Base-by-base conservation (phyloP, 1,140 invertebrate genomes). In the Lanistes nyassanus region DNA sequence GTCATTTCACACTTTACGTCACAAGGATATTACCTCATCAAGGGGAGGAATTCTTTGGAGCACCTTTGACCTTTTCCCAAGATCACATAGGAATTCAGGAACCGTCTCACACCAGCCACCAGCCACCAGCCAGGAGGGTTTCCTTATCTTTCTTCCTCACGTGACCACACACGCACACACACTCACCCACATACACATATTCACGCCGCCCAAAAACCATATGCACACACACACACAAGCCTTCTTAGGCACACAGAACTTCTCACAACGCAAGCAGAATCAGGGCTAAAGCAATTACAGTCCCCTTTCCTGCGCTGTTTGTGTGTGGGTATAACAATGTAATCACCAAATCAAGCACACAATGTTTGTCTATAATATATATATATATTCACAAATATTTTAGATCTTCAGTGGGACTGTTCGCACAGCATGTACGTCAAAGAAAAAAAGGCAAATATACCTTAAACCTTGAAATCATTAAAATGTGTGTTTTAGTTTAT, bases 181-280 rank as follows among this genome's bases (percentile, higher is more conserved):
- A 69, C 67, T 47, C 67, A 55, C 67, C 39, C 67, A 55, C 67
- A 69, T 42, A 69, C 67, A 55, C 67, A 51, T 42, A 55, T 42
- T 21, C 67, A 29, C 67, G 51, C 67, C 3, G 36, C 11, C 67
- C 3, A 29, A 7, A 29, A 34, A 29, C 29, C 64, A 65, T 36
- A 31, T 65, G 39, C 64, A 65, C 64, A 65, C 64, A 65, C 67
- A 69, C 67, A 36, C 67, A 51, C 67, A 70, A 36, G 51, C 67
- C 42, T 42, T 31, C 66, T 34, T 36, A 68, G 23, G 37, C 66
- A 68, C 66, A 68, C 66, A 68, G 29, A 68, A 47, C 9, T n/a
- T n/a, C n/a, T n/a, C n/a, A n/a, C n/a, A n/a, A 47, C 13, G 23
- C 13, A 16, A 64, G 62, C 11, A 16, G 11, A 16, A 16, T 64